These are phyloP conservation scores for Pangasianodon hypophthalmus DNA, from an alignment of 2,113 vertebrate species.

Conservation along the genomic window DNA sequence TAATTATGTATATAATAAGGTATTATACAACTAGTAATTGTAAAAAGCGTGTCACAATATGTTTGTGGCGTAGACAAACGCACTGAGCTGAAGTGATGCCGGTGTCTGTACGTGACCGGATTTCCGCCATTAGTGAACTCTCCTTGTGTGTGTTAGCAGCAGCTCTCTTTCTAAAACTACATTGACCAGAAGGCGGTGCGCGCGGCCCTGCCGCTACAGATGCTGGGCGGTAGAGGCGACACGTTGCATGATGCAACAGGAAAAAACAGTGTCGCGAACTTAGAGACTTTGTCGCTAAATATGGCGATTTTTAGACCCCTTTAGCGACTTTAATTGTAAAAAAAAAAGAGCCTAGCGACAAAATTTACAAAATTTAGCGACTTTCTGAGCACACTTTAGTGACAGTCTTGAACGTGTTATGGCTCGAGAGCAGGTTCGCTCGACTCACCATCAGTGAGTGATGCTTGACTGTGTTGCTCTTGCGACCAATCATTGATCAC, in stretches of 20 bases:
- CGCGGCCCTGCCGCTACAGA: background rate
- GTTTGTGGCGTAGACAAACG: background rate
- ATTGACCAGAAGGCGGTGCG: constrained; percentile 33
- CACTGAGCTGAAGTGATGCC: background rate
- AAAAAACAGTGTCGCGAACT: background rate
- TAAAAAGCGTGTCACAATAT: background rate
- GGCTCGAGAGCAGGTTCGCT: background rate
- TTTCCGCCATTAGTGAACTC: background rate
- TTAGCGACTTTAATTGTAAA: background rate
- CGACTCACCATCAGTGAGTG: background rate
- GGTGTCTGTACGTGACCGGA: background rate
- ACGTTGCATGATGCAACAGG: constrained; percentile 51
- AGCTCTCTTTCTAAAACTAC: constrained; percentile 12
- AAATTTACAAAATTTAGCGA: background rate
- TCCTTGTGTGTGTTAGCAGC: background rate
- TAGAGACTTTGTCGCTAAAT: background rate
- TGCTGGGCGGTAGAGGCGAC: constrained; percentile 20
- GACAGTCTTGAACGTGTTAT: background rate
- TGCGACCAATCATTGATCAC: background rate
- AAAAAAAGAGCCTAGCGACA: background rate
- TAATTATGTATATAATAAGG: no score
- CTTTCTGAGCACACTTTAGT: background rate
- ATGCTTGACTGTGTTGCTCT: background rate
- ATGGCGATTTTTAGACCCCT: background rate
- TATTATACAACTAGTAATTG: no score